Percentiles rank a stretch among this genome's conserved stretches.
Evolutionary conservation across 2,888 invertebrate genomes (phyloP).

Genomic region (Sesia bembeciformis): DNA sequence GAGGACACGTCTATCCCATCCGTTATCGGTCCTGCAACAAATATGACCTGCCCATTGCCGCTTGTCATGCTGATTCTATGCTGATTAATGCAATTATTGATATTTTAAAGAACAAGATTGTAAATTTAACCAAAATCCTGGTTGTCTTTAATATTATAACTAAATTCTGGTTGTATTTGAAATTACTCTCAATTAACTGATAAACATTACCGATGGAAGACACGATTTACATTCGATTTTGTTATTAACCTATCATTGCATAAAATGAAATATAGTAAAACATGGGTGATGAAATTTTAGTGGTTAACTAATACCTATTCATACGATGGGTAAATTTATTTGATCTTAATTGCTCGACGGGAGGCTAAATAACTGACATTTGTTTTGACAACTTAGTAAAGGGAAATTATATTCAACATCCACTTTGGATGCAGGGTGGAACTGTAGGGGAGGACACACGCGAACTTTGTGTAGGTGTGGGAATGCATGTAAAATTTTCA

Average conservation of each 20-base stretch:
- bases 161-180: too few relatives aligned
- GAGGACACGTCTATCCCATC: too few relatives aligned
- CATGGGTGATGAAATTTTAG: background rate
- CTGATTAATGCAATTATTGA: too few relatives aligned
- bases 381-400: conserved; percentile 15
- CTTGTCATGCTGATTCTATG: too few relatives aligned
- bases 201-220: too few relatives aligned
- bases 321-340: conserved; percentile 1
- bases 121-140: too few relatives aligned
- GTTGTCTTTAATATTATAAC: too few relatives aligned
- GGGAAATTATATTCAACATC: background rate
- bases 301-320: background rate
- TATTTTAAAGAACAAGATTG: too few relatives aligned
- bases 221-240: too few relatives aligned
- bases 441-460: background rate
- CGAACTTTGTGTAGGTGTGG: background rate
- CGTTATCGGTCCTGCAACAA: too few relatives aligned
- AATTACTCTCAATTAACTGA: too few relatives aligned
- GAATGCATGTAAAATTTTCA: background rate
- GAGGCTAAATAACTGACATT: conserved; percentile 16
- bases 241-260: background rate
- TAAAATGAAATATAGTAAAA: background rate
- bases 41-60: too few relatives aligned
- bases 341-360: conserved; percentile 16
- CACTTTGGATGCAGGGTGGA: background rate